Evolutionary conservation across 2,888 invertebrate species (phyloP), one percentile per base, ranked within the genome.

Genomic region (Cacoxenus indagator): DNA sequence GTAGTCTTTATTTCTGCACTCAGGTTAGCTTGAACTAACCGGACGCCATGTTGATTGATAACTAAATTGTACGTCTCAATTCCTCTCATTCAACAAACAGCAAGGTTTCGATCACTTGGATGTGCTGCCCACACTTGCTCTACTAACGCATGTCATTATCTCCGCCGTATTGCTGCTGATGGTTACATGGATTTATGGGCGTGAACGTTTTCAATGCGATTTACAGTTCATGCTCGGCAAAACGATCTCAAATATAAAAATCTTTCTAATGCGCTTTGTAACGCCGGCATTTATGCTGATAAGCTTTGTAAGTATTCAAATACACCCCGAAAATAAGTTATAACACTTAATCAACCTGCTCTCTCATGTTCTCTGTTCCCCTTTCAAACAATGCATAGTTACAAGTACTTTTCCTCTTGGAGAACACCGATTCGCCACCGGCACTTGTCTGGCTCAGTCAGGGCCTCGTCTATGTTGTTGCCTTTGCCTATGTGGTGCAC

Each of bases 171-270:
- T 97, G 88, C 91, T 95, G 11, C 85, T 94, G 55, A 93, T 95
- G 48, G 92, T 96, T 11, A 92, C 94, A 1, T 96, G 95, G 93
- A 92, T 93, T 37, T 96, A 96, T 83, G 96, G 96, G 72, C 89
- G 91, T 8, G 87, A 89, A 17, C 90, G 90, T 70, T 91, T 94
- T 67, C 90, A 91, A 61, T 88, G 90, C 24, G 94, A 94, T 81
- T 85, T 94, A 0, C 90, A 92, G 77, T 94, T 94, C 85, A 94
- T 94, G 94, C 91, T 92, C 2, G 91, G 92, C 11, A 88, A 90
- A 75, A 91, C 91, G 64, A 86, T 94, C 64, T 84, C 87, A 64
- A 89, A 89, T 71, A 89, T 89, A 67, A 84, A 85, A 75, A 86
- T 88, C 61, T 84, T 84, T 67, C 65, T 81, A 19, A 82, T 88